phyloP scores from a whole-genome alignment of 2,113 vertebrate species.

The Prionailurus viverrinus region DNA sequence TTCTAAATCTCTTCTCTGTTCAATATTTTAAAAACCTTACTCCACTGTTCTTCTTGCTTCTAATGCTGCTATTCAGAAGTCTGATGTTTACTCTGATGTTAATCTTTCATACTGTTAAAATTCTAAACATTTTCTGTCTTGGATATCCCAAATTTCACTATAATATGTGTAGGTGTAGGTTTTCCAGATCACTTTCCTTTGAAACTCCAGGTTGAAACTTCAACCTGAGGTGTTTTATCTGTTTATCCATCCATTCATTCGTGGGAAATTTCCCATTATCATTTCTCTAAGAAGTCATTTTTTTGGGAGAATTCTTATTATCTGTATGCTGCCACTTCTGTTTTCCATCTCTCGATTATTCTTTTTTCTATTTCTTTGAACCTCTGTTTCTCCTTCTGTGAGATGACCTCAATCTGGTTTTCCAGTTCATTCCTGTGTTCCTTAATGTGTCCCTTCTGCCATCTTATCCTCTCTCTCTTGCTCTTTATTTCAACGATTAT shows the following conservation, averaged over 20 bases:
- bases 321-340: not conserved
- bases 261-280: not conserved
- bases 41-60: not conserved
- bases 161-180: not conserved
- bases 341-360: not conserved
- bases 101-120: not conserved
- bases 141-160: not conserved
- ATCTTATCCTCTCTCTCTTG: not conserved
- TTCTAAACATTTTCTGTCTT: not conserved
- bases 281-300: slow-evolving; percentile 1
- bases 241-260: not conserved
- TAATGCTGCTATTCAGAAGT: not conserved
- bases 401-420: not conserved
- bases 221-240: not conserved
- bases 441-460: not conserved
- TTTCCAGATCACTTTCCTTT: not conserved
- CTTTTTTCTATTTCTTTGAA: not conserved
- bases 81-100: not conserved
- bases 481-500: not conserved
- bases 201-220: not conserved
- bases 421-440: not conserved
- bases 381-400: not conserved
- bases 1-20: not conserved
- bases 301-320: not conserved
- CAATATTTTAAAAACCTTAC: not conserved